A percentile compares a stretch with the other conserved stretches of the same genome.
These are phyloP conservation scores for Poecilia gillii DNA, from an alignment of 2,797 vertebrate species.

Conservation along the genomic window DNA sequence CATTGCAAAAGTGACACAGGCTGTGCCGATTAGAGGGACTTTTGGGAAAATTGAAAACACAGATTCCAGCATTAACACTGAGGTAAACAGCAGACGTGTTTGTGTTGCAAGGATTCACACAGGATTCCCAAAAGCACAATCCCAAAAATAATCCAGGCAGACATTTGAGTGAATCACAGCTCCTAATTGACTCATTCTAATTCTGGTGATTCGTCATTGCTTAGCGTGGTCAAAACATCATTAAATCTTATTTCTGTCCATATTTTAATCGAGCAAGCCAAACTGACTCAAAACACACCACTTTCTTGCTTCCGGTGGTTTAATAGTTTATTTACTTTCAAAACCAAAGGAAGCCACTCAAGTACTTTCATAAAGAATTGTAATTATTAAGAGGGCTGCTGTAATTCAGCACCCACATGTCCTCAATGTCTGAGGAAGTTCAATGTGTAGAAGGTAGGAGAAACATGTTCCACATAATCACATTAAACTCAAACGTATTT, in stretches of 20 bases:
- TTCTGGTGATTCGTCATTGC: constrained; percentile 1
- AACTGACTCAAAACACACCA: background rate
- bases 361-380: background rate
- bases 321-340: background rate
- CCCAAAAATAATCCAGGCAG: background rate
- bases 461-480: constrained; percentile 52
- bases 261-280: background rate
- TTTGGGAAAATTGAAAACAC: background rate
- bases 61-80: background rate
- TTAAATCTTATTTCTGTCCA: background rate
- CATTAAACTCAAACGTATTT: constrained; percentile 57
- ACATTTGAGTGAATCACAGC: background rate
- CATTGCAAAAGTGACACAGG: background rate
- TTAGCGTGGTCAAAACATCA: background rate
- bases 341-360: background rate
- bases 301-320: background rate
- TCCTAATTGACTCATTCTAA: constrained; percentile 4
- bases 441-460: constrained; percentile 39
- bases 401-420: background rate
- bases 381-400: background rate
- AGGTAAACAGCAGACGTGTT: background rate
- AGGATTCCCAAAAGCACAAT: constrained; percentile 1
- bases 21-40: background rate
- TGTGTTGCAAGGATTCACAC: background rate
- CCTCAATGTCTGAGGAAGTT: constrained; percentile 13